A percentile compares a stretch with the other conserved stretches of the same genome.
These are phyloP conservation scores for Lysiphlebus fabarum DNA, from an alignment of 1,140 invertebrate genomes.

Conservation along the genomic window DNA sequence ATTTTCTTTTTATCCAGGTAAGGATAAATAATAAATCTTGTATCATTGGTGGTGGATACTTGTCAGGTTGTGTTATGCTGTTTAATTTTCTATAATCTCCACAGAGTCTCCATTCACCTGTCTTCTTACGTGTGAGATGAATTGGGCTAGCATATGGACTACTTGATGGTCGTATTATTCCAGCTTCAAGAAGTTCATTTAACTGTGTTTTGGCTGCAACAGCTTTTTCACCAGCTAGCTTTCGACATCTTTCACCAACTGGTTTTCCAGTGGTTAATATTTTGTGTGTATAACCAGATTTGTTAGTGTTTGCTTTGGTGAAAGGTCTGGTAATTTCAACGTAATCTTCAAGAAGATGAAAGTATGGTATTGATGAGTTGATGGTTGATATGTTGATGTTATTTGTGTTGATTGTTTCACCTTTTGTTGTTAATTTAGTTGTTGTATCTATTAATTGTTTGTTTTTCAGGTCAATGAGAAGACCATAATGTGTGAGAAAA, in stretches of 20 bases:
- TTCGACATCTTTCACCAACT: neutral
- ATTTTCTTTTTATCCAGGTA: conserved; percentile 31
- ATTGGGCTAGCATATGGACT: conserved; percentile 42
- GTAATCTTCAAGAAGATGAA: too few relatives aligned
- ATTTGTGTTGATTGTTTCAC: neutral
- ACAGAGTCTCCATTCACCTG: conserved; percentile 34
- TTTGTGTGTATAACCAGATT: conserved; percentile 12
- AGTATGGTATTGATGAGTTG: conserved; percentile 5
- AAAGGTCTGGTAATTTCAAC: too few relatives aligned
- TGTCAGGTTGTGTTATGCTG: conserved; percentile 33
- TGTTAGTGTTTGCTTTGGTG: neutral
- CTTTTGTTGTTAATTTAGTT: conserved; percentile 18
- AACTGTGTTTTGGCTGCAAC: conserved; percentile 19
- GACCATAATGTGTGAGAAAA: conserved; percentile 36
- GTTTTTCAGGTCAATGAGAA: conserved; percentile 38
- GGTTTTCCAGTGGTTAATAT: conserved; percentile 35
- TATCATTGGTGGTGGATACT: conserved; percentile 33
- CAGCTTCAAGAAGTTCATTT: neutral
- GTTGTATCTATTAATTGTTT: conserved; percentile 32
- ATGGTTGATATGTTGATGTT: conserved; percentile 16
- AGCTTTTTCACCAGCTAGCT: conserved; percentile 13
- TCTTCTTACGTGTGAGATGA: conserved; percentile 39
- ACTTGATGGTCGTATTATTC: conserved; percentile 34
- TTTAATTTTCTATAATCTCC: conserved; percentile 46
- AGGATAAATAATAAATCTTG: conserved; percentile 43